A percentile compares a stretch with the other conserved stretches of the same genome.
Evolutionary conservation across 2,113 vertebrate species (phyloP).

Genomic region (Sceloporus tristichus): DNA sequence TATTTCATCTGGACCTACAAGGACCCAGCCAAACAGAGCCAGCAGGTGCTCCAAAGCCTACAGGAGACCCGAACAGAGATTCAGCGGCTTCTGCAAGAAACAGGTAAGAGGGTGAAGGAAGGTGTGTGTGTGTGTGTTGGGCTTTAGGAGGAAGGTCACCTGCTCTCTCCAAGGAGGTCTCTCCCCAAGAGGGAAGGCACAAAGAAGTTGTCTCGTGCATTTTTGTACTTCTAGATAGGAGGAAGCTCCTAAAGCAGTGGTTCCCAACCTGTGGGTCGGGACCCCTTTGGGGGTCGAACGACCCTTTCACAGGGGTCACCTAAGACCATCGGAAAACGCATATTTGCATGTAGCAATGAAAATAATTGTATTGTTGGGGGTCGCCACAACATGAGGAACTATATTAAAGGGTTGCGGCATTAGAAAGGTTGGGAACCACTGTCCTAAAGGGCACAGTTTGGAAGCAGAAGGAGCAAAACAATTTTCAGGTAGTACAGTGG

Average conservation of each 20-base stretch:
- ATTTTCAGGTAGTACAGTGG: neutral
- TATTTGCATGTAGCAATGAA: too few species aligned
- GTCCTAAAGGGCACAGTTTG: neutral
- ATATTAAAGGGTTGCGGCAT: too few species aligned
- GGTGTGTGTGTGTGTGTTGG: neutral
- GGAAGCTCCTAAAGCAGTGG: neutral
- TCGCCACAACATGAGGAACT: too few species aligned
- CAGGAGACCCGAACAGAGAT: conserved; percentile 26
- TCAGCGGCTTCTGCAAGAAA: conserved; percentile 26
- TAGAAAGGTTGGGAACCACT: too few species aligned
- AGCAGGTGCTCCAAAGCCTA: conserved; percentile 19
- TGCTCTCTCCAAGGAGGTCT: neutral
- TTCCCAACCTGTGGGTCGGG: too few species aligned
- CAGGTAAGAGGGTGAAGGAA: neutral
- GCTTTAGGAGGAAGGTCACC: neutral
- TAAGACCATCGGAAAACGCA: too few species aligned
- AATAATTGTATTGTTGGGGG: too few species aligned
- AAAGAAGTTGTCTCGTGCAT: neutral
- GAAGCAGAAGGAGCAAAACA: too few species aligned
- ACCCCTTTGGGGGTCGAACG: too few species aligned
- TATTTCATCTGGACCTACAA: conserved; percentile 33
- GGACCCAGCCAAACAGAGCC: conserved; percentile 34
- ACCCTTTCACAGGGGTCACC: too few species aligned
- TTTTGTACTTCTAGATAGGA: neutral
- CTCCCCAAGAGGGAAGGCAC: too few species aligned